phyloP scores from a whole-genome alignment of 37 sponge, comb jelly and placozoan species.

The Corticium candelabrum region DNA sequence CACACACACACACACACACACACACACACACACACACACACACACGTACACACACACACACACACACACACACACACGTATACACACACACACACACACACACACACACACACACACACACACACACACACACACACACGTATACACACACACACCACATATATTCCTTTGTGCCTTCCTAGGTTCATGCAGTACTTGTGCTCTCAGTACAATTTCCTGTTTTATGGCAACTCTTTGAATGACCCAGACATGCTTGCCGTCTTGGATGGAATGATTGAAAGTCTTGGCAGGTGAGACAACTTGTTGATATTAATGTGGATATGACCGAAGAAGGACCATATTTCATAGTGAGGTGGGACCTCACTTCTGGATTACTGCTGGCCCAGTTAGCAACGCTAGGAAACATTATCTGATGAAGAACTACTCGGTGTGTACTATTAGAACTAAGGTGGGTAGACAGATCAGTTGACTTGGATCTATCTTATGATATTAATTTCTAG shows the following conservation, averaged over 20 bases:
- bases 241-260: not conserved
- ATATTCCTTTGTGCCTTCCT: too few species aligned
- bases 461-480: too few species aligned
- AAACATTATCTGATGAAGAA: not conserved
- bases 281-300: conserved; percentile 5
- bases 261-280: conserved; percentile 5
- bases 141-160: too few species aligned
- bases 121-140: too few species aligned
- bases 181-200: conserved; percentile 1
- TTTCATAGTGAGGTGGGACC: conserved; percentile 3
- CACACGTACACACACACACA: too few species aligned
- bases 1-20: too few species aligned
- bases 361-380: conserved; percentile 11
- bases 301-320: too few species aligned
- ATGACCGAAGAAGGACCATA: not conserved
- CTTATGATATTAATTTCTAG: too few species aligned
- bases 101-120: too few species aligned
- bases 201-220: not conserved
- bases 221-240: not conserved
- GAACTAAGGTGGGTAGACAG: not conserved
- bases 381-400: not conserved
- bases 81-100: too few species aligned
- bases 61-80: too few species aligned
- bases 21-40: too few species aligned
- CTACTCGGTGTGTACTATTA: not conserved